phyloP scores from a whole-genome alignment of 2,113 vertebrate genomes.

The Rhizomys pruinosus region DNA sequence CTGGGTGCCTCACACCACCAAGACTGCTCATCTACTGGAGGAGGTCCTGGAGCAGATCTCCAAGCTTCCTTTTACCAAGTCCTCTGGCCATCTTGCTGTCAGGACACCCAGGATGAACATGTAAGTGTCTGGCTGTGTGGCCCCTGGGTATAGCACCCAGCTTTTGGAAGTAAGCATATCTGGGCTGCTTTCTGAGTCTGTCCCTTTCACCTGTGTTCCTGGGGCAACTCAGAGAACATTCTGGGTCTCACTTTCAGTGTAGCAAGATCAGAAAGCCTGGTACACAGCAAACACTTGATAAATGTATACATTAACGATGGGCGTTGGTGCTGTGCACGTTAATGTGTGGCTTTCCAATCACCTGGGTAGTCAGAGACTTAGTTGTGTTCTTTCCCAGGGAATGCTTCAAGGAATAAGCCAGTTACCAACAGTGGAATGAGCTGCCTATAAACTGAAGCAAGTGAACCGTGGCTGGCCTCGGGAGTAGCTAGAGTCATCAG shows the following conservation, averaged over 20 bases:
- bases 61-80: not conserved
- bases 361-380: not conserved
- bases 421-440: not conserved
- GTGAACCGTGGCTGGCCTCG: not conserved
- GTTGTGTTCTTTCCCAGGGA: not conserved
- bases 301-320: too few relatives aligned
- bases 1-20: too few relatives aligned
- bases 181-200: not conserved
- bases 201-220: not conserved
- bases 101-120: not conserved
- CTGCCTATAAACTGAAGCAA: not conserved
- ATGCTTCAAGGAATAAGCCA: not conserved
- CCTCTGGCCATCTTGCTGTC: not conserved
- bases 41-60: not conserved
- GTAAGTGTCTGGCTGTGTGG: not conserved
- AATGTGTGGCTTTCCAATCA: not conserved
- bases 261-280: not conserved
- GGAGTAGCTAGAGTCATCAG: not conserved
- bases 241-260: not conserved
- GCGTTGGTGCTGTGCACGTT: not conserved
- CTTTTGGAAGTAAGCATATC: too few relatives aligned
- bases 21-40: not conserved
- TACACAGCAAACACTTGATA: not conserved
- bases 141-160: not conserved
- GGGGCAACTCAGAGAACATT: not conserved